Percentiles rank a stretch among this genome's conserved stretches.
Conservation (phyloP, 1,140 invertebrate genomes). For the Nebria ingens region DNA sequence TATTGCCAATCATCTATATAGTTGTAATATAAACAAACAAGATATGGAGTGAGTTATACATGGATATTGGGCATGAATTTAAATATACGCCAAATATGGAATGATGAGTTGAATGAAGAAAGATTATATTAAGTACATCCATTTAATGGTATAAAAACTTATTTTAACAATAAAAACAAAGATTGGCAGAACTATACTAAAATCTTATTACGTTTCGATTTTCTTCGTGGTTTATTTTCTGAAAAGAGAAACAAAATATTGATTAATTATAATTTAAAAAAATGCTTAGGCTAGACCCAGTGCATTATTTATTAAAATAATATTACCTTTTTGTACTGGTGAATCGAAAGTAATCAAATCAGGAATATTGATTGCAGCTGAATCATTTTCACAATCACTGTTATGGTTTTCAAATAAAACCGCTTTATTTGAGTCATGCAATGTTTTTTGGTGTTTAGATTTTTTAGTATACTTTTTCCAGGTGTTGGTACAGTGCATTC, state of each 20-base stretch:
- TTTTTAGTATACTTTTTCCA: constrained; percentile 23
- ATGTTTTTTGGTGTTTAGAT: constrained; percentile 14
- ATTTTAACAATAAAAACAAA: not conserved
- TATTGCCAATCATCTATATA: too few relatives aligned
- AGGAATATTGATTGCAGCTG: too few relatives aligned
- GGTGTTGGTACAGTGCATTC: constrained; percentile 14
- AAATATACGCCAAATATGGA: too few relatives aligned
- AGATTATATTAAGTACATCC: too few relatives aligned
- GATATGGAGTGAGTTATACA: too few relatives aligned
- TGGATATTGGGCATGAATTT: too few relatives aligned
- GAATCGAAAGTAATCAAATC: not conserved
- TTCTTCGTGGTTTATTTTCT: not conserved
- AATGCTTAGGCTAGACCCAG: too few relatives aligned
- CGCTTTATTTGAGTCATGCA: constrained; percentile 17
- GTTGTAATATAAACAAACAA: too few relatives aligned
- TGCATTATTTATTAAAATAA: not conserved
- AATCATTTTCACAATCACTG: not conserved
- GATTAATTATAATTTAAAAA: not conserved
- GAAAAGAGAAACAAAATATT: not conserved
- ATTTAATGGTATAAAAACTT: not conserved
- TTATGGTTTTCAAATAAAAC: constrained; percentile 20
- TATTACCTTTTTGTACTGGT: not conserved
- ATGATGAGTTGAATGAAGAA: too few relatives aligned
- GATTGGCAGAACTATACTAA: too few relatives aligned
- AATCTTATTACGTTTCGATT: not conserved